Evolutionary conservation across 2,113 vertebrate genomes (phyloP), one percentile per base, ranked within the genome.

Genomic region (Crotalus tigris): DNA sequence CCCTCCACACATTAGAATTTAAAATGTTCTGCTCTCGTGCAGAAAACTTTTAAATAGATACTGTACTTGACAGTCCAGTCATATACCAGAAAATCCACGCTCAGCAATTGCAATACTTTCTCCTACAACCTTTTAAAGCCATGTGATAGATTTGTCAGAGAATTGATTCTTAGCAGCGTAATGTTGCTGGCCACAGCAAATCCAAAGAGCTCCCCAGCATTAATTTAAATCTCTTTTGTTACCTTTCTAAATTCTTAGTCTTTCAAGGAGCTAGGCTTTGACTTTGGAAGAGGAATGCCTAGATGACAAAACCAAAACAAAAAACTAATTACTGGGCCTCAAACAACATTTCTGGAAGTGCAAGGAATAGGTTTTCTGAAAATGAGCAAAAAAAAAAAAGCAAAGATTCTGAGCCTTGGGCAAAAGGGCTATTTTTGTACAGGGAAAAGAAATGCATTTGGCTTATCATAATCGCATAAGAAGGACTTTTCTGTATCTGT

Each of bases 351-450:
- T 97, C 87, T 46, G 4, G 87, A 85, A 53, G 21, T 92, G 75
- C 59, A 94, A 96, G 55, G 95, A 96, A 94, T 90, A 89, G 24
- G 11, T 93, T 81, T 89, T 75, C 81, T 61, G n/a, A 64, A 91
- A 97, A 88, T 26, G 92, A 59, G 9, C 7, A 5, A 86, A 57
- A 89, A 88, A 89, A 88, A 59, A 88, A 58, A 24, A 90, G 49
- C 49, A 51, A 91, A 88, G 93, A 9, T 93, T 95, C 95, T 85
- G n/a, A 94, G 91, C 87, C 57, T n/a, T 19, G 58, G 69, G 51
- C 92, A 91, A 92, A 54, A 93, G 59, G 58, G 88, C 95, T 95
- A 88, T 95, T 97, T 96, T 92, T 93, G 10, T 88, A 59, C 19
- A 33, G 49, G 75, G 75, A 81, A 87, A 93, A n/a, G 46, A 90